Conservation (phyloP, 2,797 vertebrate species). For the Sebastes hubbsi region DNA sequence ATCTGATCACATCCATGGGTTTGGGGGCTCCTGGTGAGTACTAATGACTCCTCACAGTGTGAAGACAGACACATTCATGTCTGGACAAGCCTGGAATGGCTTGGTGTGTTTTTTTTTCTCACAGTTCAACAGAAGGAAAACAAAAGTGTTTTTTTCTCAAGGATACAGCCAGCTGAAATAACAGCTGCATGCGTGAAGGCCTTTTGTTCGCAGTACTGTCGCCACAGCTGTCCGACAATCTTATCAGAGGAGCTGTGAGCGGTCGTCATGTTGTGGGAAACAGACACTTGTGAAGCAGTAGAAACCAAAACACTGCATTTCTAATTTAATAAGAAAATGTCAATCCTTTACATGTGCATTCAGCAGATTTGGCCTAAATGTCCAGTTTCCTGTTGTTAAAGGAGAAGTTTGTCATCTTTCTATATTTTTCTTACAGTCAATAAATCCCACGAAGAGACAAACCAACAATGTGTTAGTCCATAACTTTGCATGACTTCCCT, state of each 20-base stretch:
- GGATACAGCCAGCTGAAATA: conserved; percentile 52
- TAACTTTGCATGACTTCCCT: not conserved
- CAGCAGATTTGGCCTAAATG: not conserved
- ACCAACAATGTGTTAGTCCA: not conserved
- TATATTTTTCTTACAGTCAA: not conserved
- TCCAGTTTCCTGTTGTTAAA: not conserved
- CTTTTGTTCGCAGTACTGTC: conserved; percentile 49
- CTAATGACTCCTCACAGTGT: not conserved
- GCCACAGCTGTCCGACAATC: conserved; percentile 57
- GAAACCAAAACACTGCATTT: not conserved
- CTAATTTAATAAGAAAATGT: not conserved
- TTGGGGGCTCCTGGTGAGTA: conserved; percentile 86
- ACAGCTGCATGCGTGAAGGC: conserved; percentile 55
- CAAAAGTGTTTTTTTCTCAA: conserved; percentile 46
- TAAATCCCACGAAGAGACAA: not conserved
- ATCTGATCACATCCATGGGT: conserved; percentile 87
- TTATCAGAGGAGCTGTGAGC: conserved; percentile 36
- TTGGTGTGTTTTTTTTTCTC: conserved; percentile 11
- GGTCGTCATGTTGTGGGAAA: conserved; percentile 2
- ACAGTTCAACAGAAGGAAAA: conserved; percentile 41
- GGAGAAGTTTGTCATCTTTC: not conserved
- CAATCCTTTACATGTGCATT: not conserved
- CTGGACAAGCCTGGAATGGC: conserved; percentile 39
- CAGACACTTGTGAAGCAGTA: not conserved
- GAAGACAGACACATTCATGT: not conserved